Percentiles rank a stretch among this genome's conserved stretches.
Conservation (phyloP, 2,113 vertebrate genomes). For the Dicentrarchus labrax region DNA sequence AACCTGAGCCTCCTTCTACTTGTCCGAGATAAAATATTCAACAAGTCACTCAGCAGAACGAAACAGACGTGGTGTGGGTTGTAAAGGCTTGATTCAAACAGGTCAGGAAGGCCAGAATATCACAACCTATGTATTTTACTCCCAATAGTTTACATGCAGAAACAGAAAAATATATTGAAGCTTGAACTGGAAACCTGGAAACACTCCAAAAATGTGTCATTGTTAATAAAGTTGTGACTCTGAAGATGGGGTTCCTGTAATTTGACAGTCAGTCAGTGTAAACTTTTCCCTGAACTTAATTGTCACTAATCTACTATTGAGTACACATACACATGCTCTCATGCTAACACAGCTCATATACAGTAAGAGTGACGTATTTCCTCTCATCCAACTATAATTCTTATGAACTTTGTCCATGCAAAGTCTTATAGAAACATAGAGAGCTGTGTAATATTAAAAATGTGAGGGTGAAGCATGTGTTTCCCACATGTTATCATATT, state of each 20-base stretch:
- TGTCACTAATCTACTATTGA: no score
- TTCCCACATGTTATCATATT: constrained; percentile 32
- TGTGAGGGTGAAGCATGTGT: background rate
- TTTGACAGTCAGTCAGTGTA: background rate
- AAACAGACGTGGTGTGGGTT: constrained; percentile 8
- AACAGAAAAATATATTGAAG: background rate
- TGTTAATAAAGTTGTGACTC: background rate
- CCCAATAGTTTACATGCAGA: background rate
- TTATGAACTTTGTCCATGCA: constrained; percentile 33
- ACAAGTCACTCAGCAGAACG: constrained; percentile 33
- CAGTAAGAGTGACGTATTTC: background rate
- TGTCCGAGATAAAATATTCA: constrained; percentile 74
- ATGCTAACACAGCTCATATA: background rate
- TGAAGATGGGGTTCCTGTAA: background rate
- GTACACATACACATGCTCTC: no score
- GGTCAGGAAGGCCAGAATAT: background rate
- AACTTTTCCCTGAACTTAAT: no score
- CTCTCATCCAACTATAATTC: background rate
- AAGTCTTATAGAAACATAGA: constrained; percentile 16
- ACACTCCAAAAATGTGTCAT: background rate
- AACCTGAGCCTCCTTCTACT: constrained; percentile 57
- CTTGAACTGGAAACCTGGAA: background rate
- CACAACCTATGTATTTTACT: background rate
- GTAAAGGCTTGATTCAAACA: background rate
- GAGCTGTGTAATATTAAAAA: background rate